Percentiles rank a stretch among this genome's conserved stretches.
Conservation (phyloP, 2,113 vertebrate species). For the Enhydra lutris region DNA sequence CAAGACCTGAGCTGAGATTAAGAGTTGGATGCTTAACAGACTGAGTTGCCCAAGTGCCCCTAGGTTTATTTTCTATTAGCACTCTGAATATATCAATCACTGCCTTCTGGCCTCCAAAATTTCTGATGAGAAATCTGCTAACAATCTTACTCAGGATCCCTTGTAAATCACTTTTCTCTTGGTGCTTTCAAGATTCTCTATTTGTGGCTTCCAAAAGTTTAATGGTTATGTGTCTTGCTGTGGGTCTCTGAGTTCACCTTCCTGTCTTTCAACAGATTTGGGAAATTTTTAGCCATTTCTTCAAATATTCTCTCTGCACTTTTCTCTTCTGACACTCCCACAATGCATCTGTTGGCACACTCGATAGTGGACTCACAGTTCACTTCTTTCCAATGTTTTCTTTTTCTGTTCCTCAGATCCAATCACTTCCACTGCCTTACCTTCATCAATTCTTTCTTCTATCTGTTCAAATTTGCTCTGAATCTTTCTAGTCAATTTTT, state of each 20-base stretch:
- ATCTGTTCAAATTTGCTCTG: not conserved
- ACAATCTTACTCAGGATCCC: not conserved
- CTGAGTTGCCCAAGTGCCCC: too few relatives aligned
- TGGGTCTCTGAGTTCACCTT: not conserved
- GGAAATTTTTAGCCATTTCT: not conserved
- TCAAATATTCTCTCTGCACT: not conserved
- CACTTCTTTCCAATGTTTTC: not conserved
- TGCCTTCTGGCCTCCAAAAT: not conserved
- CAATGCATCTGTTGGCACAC: not conserved
- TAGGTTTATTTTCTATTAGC: too few relatives aligned
- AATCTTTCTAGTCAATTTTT: not conserved
- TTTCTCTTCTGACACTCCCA: not conserved
- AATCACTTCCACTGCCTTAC: not conserved
- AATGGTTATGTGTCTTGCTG: not conserved
- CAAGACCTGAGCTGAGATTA: too few relatives aligned
- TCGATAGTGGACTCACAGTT: not conserved
- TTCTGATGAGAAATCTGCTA: not conserved
- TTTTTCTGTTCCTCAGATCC: not conserved
- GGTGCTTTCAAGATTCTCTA: not conserved
- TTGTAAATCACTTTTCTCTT: not conserved
- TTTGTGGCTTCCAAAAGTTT: not conserved
- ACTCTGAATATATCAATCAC: not conserved
- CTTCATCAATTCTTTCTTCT: not conserved
- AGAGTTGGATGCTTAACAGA: too few relatives aligned
- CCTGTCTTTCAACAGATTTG: not conserved